phyloP scores from a whole-genome alignment of 2,113 vertebrate species.

The Orycteropus afer region DNA sequence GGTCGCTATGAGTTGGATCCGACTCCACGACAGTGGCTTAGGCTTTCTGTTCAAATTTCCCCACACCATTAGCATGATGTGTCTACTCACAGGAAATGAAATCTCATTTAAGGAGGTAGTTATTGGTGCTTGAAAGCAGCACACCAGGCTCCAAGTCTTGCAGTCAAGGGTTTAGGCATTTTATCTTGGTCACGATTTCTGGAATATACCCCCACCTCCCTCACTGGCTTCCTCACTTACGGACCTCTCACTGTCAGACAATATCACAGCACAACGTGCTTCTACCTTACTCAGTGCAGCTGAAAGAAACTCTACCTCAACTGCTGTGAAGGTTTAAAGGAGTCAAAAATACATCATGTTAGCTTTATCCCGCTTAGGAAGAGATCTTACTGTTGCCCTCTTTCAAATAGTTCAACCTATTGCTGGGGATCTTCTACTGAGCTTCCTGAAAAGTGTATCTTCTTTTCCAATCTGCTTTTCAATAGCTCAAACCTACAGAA shows the following conservation, averaged over 20 bases:
- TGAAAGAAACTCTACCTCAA: too few relatives aligned
- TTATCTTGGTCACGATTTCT: too few relatives aligned
- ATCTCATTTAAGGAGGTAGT: background rate
- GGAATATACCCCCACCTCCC: background rate
- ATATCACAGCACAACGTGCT: background rate
- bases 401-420: too few relatives aligned
- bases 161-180: background rate
- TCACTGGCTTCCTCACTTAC: background rate
- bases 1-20: too few relatives aligned
- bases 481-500: too few relatives aligned
- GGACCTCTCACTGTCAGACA: background rate
- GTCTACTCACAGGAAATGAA: background rate
- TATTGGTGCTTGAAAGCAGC: background rate
- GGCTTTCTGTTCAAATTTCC: background rate
- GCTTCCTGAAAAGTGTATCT: too few relatives aligned
- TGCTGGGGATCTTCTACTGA: too few relatives aligned
- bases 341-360: background rate
- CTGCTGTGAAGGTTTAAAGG: background rate
- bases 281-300: background rate
- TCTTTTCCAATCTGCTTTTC: too few relatives aligned
- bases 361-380: background rate
- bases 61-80: background rate
- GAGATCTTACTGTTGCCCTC: background rate
- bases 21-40: too few relatives aligned
- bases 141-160: background rate